Percentiles rank a stretch among this genome's conserved stretches.
Conservation (phyloP, 2,113 vertebrate species). For the Rhea pennata region DNA sequence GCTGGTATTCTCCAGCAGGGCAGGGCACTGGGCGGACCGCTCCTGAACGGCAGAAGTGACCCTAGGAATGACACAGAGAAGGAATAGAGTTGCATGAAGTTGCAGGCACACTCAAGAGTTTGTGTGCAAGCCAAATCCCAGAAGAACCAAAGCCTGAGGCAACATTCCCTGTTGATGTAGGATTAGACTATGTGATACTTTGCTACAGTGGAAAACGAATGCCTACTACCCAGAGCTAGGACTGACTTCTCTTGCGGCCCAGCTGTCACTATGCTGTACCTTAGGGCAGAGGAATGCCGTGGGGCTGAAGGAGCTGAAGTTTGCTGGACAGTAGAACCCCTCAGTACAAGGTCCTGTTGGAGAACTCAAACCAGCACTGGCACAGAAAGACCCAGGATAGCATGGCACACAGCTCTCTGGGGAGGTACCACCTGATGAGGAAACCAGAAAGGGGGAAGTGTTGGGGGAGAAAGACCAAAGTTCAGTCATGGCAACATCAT, state of each 20-base stretch:
- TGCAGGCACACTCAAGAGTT: not conserved
- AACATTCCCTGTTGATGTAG: rapidly evolving
- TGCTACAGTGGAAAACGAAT: not conserved
- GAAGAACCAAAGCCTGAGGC: not conserved
- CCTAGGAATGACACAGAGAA: conserved; percentile 70
- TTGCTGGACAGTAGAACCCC: conserved; percentile 84
- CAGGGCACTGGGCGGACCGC: conserved; percentile 80
- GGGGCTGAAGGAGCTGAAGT: conserved; percentile 81
- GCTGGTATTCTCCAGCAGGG: conserved; percentile 86
- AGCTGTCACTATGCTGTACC: conserved; percentile 63
- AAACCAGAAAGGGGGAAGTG: not conserved
- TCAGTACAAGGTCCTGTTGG: conserved; percentile 80
- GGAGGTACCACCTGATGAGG: conserved; percentile 80
- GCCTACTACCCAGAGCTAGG: not conserved
- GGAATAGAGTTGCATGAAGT: not conserved
- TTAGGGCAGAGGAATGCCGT: conserved; percentile 84
- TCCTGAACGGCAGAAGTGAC: conserved; percentile 86
- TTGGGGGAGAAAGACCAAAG: not conserved
- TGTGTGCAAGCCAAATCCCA: not conserved
- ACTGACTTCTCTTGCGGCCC: not conserved
- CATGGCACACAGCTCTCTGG: conserved; percentile 84
- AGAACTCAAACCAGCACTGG: conserved; percentile 73
- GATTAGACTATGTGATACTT: not conserved
- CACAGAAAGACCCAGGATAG: conserved; percentile 85
- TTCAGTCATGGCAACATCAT: not conserved